Conservation (phyloP, 2,113 vertebrate species). For the Callionymus lyra region DNA sequence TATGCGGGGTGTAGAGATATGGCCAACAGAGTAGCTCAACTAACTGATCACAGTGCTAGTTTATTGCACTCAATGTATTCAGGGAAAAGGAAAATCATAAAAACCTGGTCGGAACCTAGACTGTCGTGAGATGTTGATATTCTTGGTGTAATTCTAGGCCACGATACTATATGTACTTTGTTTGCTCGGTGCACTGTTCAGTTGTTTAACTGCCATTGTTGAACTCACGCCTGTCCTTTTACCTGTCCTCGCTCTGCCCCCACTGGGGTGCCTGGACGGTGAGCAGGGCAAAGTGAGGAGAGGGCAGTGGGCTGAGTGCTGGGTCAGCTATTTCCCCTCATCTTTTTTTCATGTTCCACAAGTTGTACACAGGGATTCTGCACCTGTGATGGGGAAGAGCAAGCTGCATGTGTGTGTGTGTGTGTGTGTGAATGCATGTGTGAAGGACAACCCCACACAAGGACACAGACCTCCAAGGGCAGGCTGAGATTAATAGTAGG, state of each 20-base stretch:
- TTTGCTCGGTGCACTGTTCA: too few relatives aligned
- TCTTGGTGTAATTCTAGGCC: too few relatives aligned
- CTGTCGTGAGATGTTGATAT: too few relatives aligned
- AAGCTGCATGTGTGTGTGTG: not conserved
- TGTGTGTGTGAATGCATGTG: not conserved
- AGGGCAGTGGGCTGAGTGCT: conserved; percentile 13
- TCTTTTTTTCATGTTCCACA: conserved; percentile 47
- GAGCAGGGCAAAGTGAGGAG: conserved; percentile 7
- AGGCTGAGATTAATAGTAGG: conserved; percentile 52
- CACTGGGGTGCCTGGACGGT: conserved; percentile 16
- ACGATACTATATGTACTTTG: too few relatives aligned
- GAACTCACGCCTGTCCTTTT: conserved; percentile 31
- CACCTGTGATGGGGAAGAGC: conserved; percentile 1
- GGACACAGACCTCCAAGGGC: conserved; percentile 29
- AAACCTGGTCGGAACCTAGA: too few relatives aligned
- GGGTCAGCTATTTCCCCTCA: conserved; percentile 31
- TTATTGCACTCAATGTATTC: too few relatives aligned
- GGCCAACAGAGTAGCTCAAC: too few relatives aligned
- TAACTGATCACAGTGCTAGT: too few relatives aligned
- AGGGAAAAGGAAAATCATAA: too few relatives aligned
- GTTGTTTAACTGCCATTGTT: too few relatives aligned
- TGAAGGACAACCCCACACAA: conserved; percentile 31
- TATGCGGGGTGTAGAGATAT: too few relatives aligned
- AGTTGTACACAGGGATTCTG: conserved; percentile 17
- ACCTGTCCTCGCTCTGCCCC: conserved; percentile 15